Evolutionary conservation across 92 coral and sea anemone genomes (phyloP).

Genomic region (Blastomussa wellsi): DNA sequence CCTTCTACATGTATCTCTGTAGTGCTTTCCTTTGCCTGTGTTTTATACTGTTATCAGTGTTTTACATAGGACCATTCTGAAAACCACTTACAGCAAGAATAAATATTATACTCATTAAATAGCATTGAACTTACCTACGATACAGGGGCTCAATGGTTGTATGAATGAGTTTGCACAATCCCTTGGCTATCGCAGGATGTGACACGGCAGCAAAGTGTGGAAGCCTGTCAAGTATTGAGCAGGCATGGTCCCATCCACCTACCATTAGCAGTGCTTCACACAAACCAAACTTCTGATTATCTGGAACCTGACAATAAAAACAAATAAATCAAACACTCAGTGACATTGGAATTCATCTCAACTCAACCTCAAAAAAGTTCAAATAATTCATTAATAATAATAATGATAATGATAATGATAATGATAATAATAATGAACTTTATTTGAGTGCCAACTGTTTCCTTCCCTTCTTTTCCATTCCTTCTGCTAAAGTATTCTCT

Average conservation of each 20-base stretch:
- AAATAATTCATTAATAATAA: too few relatives aligned
- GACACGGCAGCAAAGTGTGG: conserved; percentile 87
- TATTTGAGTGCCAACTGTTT: too few relatives aligned
- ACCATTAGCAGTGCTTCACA: conserved; percentile 93
- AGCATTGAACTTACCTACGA: conserved; percentile 68
- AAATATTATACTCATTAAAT: background rate
- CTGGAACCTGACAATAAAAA: conserved; percentile 52
- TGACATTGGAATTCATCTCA: background rate
- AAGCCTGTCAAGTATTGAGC: conserved; percentile 78
- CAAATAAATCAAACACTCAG: background rate
- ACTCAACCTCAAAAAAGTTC: background rate
- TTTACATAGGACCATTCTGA: too few relatives aligned
- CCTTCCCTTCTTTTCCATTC: too few relatives aligned
- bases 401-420: too few relatives aligned
- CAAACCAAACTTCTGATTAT: conserved; percentile 93
- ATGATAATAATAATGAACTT: too few relatives aligned
- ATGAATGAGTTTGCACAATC: conserved; percentile 90
- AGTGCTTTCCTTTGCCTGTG: too few relatives aligned
- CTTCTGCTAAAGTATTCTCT: too few relatives aligned
- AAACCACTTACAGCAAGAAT: too few relatives aligned
- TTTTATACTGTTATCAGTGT: too few relatives aligned
- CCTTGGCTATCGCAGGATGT: conserved; percentile 78
- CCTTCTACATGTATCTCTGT: too few relatives aligned
- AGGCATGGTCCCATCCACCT: conserved; percentile 91
- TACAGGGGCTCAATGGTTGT: conserved; percentile 94